Base-by-base conservation (phyloP, 2,113 vertebrate species). In the Acrocephalus arundinaceus region DNA sequence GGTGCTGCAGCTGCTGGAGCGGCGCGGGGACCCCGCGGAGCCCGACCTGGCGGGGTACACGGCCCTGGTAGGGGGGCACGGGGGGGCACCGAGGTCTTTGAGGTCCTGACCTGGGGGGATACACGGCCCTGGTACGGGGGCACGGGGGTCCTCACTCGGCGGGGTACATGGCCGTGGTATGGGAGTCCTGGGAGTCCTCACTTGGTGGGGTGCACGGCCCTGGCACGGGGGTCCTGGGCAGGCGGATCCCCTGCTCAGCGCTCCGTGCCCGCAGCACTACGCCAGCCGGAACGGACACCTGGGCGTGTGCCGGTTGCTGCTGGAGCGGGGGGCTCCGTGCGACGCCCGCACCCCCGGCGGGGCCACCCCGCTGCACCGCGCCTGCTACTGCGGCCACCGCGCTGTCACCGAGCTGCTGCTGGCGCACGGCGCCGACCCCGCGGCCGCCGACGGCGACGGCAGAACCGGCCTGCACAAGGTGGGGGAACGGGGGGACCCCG, bases 381-480 rank as follows among this genome's bases (percentile, higher is more conserved):
- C 99, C 15, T 97, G 98, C 74, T 99, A 98, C 98, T 98, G 99
- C 1, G 99, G 99, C 7, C 99, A 99, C 70, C 65, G 97, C 1
- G 94, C 96, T 7, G 96, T 99, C 5, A 98, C 98, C 3, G 62
- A 87, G 67, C 97, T 99, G 7, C 97, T 99, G 80, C 97, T 99
- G 21, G 86, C 85, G 2, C 95, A 97, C 10, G 96, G 98, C 13
- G 98, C 98, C 5, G 97, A 99, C 73, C 98, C 99, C 3, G 71
- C 54, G 13, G 81, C 98, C 58, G 93, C 95, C 21, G 99, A 99
- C 10, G 97, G 97, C 0, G 99, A 99, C 2, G 98, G 98, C 7
- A 97, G 97, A 52, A 98, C 98, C 19, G 97, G 98, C 41, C 95
- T 99, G 24, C 99, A 99, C 70, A 99, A 99, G 98, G 99, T 13